Evolutionary conservation across 2,888 invertebrate genomes (phyloP), one percentile per base, ranked within the genome.

Genomic region (Cantharis rufa): DNA sequence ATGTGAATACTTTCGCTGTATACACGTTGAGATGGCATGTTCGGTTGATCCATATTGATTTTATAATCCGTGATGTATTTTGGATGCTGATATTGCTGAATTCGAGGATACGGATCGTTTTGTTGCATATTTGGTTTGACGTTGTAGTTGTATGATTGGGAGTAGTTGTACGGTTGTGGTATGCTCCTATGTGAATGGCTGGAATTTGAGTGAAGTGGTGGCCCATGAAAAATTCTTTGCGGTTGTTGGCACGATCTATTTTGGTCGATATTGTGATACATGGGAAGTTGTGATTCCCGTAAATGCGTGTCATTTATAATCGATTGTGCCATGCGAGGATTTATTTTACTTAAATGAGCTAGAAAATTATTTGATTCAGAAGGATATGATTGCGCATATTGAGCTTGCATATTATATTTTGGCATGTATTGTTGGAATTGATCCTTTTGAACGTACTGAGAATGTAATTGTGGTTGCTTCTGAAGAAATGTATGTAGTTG

Each of bases 321-420:
- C 15, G 85, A 85, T 48, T 86, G 82, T 3, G 87, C 86, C 84
- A 87, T 86, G 32, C 82, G 80, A 2, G 87, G 87, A 69, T 86
- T 83, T 66, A 87, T 84, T 70, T 85, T 82, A 63, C 85, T 86
- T 73, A 87, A 81, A 74, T 85, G 84, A 10, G 86, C 84, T 61
- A 87, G 79, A 74, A 86, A 86, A 66, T 86, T 83, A 75, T 86
- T 87, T 1, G 77, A 73, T 27, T 86, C 85, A 10, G 78, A 72
- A 13, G 75, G 71, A 66, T 79, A 81, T 4, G 79, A 68, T 27
- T 79, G 75, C 10, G 79, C 74, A 70, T 82, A 82, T 71, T 82
- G 82, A 24, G 68, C 72, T 28, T 80, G 82, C 69, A 81, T 79
- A 61, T 80, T 81, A 69, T 81, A 82, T 66, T 82, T 82, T 18